Conservation (phyloP, 2,888 invertebrate genomes). For the Glyphotaelius pellucidus region DNA sequence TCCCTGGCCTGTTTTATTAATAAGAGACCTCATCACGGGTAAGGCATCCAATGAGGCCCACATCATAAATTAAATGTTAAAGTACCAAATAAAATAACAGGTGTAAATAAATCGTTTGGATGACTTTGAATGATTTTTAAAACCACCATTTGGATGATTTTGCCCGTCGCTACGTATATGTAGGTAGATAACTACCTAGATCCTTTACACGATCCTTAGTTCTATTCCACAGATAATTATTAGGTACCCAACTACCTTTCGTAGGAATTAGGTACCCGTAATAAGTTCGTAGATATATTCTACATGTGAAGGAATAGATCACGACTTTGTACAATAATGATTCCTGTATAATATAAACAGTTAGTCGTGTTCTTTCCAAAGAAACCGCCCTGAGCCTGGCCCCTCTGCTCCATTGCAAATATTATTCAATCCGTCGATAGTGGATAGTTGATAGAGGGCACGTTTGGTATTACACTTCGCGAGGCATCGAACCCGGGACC, state of each 20-base stretch:
- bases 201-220: background rate
- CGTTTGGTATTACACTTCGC: background rate
- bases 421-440: background rate
- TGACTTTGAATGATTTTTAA: no score
- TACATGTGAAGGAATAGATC: background rate
- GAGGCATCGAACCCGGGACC: constrained; percentile 12
- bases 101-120: no score
- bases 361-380: constrained; percentile 20
- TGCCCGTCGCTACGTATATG: background rate
- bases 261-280: background rate
- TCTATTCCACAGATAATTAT: background rate
- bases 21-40: no score
- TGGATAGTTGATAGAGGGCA: background rate
- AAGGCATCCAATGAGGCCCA: no score
- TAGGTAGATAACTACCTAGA: background rate
- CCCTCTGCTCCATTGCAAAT: constrained; percentile 7
- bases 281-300: background rate
- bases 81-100: no score
- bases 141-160: background rate
- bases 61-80: no score
- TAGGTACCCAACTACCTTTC: background rate
- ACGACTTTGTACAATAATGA: constrained; percentile 29
- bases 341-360: constrained; percentile 14
- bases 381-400: constrained; percentile 34
- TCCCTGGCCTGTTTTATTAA: no score